Conservation (phyloP, 2,888 invertebrate genomes). For the Ophraella communa region DNA sequence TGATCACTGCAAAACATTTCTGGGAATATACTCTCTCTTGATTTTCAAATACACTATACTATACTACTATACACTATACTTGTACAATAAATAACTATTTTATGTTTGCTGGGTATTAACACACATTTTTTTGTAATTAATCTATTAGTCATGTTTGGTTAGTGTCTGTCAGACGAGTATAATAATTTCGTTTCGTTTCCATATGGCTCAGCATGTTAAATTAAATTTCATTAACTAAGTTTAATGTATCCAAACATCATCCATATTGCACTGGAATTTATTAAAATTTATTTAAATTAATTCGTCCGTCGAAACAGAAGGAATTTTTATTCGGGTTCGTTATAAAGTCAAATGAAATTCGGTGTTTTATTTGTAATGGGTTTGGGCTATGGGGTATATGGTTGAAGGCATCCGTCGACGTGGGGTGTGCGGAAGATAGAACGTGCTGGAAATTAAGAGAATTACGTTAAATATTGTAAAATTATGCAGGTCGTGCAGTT, state of each 20-base stretch:
- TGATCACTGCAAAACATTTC: too few species aligned
- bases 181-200: conserved; percentile 15
- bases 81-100: neutral
- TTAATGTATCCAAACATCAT: conserved; percentile 5
- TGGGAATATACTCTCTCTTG: neutral
- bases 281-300: conserved; percentile 38
- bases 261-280: conserved; percentile 37
- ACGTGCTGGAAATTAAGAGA: conserved; percentile 33
- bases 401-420: neutral
- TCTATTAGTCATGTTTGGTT: neutral
- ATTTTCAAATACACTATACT: too few species aligned
- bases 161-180: neutral
- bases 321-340: conserved; percentile 28
- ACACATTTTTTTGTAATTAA: too few species aligned
- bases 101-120: too few species aligned
- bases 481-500: conserved; percentile 13
- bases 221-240: conserved; percentile 3
- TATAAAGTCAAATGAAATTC: conserved; percentile 31
- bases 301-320: conserved; percentile 14
- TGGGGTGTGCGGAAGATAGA: conserved; percentile 10
- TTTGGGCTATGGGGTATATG: neutral
- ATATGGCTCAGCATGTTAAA: conserved; percentile 12
- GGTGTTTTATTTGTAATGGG: conserved; percentile 24
- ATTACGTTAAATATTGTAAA: conserved; percentile 25
- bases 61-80: too few species aligned